Conservation (phyloP, 1,140 invertebrate genomes). For the Meloidogyne floridensis region DNA sequence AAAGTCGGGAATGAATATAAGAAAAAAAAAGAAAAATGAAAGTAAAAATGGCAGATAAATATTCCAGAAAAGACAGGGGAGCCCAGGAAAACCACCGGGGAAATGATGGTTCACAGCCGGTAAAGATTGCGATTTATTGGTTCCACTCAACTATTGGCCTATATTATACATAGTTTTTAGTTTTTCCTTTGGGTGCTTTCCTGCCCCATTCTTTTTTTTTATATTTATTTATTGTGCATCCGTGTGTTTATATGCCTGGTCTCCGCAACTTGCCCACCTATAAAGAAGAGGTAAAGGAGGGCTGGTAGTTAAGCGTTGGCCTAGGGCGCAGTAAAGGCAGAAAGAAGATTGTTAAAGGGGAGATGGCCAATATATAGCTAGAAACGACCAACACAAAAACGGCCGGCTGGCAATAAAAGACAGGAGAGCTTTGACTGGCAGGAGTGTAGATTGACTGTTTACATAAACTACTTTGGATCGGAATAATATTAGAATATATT, state of each 20-base stretch:
- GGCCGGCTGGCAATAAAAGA: background rate
- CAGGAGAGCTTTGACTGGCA: background rate
- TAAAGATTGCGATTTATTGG: background rate
- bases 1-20: constrained; percentile 11
- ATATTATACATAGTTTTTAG: background rate
- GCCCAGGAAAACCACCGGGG: background rate
- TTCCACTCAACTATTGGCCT: background rate
- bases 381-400: background rate
- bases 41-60: background rate
- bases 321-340: background rate
- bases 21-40: background rate
- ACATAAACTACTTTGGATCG: no score
- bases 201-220: background rate
- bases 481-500: no score
- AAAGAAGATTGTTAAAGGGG: background rate
- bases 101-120: background rate
- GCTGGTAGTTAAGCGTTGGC: background rate
- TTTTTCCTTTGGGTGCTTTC: constrained; percentile 8
- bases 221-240: background rate
- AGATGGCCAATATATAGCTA: constrained; percentile 5
- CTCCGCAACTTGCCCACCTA: constrained; percentile 5
- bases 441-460: no score
- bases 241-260: constrained; percentile 1
- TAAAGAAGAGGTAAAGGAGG: background rate
- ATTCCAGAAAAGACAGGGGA: constrained; percentile 7